Evolutionary conservation across 2,797 vertebrate species (phyloP), one percentile per base, ranked within the genome.

Genomic region (Melanotaenia trifasciata): DNA sequence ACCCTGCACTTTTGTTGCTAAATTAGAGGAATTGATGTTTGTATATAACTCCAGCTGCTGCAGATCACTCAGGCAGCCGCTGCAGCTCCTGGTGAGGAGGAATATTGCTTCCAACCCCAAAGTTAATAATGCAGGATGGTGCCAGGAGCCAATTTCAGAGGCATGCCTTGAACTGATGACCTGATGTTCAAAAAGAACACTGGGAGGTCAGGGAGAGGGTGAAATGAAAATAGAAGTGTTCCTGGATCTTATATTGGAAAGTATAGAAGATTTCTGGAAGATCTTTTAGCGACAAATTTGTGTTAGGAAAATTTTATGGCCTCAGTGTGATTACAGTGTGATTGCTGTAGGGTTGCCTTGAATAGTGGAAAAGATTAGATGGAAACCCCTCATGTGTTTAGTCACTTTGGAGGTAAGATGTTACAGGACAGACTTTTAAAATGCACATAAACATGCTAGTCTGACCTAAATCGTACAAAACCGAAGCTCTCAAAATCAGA

Each of bases 151-250:
- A 76, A 80, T 85, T 71, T 80, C 80, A 76, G 75, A 82, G 84
- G 72, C 64, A 56, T 74, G 65, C 58, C 76, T 59, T 92, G 83
- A 91, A 90, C 88, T 74, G 81, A 81, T 90, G 80, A 90, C 85
- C 72, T 1, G 13, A 50, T 32, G 70, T 45, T 74, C 38, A 64
- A 35, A 68, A 69, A 57, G 66, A 72, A 78, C 13, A 57, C 47
- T 6, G 35, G 0, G 64, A 76, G 83, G 80, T 87, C 56, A 73
- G 20, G 0, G 28, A 70, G 50, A 50, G 84, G 71, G 60, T 12
- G 66, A 58, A 35, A 63, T 70, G n/a, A 76, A 65, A 63, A 74
- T 35, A 33, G 8, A 11, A 69, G 35, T n/a, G 26, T 50, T 72
- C 22, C 58, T 24, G 54, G 43, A 47, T 64, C 11, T 47, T 1